A percentile compares a stretch with the other conserved stretches of the same genome.
Evolutionary conservation across 2,888 invertebrate species (phyloP).

Genomic region (Alloscopus bannaensis): DNA sequence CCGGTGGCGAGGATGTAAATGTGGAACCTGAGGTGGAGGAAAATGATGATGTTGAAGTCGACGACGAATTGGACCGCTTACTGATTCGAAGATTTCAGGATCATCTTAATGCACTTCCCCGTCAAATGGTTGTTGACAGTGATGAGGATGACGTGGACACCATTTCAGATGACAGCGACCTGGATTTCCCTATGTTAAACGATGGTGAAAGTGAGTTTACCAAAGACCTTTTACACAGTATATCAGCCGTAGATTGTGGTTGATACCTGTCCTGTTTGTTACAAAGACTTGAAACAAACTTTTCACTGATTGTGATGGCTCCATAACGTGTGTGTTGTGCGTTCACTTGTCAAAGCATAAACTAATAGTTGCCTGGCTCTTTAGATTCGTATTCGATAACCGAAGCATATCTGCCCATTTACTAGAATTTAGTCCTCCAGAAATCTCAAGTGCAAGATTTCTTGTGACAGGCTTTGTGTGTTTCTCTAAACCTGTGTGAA

Average conservation of each 20-base stretch:
- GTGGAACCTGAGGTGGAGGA: neutral
- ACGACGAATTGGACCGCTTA: slow-evolving; percentile 3
- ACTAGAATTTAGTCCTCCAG: no score
- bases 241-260: neutral
- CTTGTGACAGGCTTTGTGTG: no score
- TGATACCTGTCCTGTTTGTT: no score
- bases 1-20: neutral
- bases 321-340: no score
- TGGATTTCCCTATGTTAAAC: slow-evolving; percentile 36
- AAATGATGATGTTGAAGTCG: slow-evolving; percentile 5
- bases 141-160: slow-evolving; percentile 43
- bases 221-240: neutral
- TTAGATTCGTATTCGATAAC: no score
- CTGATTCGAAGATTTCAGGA: slow-evolving; percentile 6
- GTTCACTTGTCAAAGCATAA: neutral
- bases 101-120: neutral
- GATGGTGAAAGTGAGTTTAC: slow-evolving; percentile 54
- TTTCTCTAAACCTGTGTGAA: neutral
- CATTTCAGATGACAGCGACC: slow-evolving; percentile 48
- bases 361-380: neutral
- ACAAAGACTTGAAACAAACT: neutral
- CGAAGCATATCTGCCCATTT: no score
- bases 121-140: slow-evolving; percentile 30
- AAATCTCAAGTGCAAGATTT: no score
- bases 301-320: neutral